Conservation (phyloP, 2,113 vertebrate species). For the Thalassarche chlororhynchos region DNA sequence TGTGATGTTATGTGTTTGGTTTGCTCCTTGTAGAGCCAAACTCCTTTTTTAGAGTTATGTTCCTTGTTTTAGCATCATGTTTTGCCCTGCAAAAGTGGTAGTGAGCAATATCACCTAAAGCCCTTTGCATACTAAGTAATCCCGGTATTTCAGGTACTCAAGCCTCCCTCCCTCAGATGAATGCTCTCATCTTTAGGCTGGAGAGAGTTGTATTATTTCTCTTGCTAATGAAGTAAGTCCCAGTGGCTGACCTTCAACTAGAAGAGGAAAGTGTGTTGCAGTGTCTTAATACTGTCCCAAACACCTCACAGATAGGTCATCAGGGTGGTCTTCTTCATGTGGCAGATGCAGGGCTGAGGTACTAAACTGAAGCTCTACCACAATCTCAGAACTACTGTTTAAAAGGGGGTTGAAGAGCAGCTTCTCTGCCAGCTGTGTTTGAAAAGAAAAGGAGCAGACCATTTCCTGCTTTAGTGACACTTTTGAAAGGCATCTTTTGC, state of each 20-base stretch:
- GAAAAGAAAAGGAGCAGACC: neutral
- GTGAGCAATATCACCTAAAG: neutral
- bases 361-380: neutral
- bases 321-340: neutral
- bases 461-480: neutral
- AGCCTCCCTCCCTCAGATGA: neutral
- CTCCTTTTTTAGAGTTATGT: neutral
- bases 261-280: neutral
- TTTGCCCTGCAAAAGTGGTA: neutral
- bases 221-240: neutral
- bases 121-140: neutral
- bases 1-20: neutral
- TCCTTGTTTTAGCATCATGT: neutral
- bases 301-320: neutral
- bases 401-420: neutral
- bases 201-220: neutral
- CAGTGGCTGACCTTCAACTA: neutral
- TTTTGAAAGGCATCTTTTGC: neutral
- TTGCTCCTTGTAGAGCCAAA: neutral
- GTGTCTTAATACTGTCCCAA: neutral
- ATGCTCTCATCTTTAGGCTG: neutral
- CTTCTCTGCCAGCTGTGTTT: neutral
- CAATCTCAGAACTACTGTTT: neutral
- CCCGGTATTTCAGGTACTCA: neutral
- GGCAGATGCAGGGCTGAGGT: neutral